Conservation (phyloP, 1,140 invertebrate genomes). For the Cecropterus lyciades region DNA sequence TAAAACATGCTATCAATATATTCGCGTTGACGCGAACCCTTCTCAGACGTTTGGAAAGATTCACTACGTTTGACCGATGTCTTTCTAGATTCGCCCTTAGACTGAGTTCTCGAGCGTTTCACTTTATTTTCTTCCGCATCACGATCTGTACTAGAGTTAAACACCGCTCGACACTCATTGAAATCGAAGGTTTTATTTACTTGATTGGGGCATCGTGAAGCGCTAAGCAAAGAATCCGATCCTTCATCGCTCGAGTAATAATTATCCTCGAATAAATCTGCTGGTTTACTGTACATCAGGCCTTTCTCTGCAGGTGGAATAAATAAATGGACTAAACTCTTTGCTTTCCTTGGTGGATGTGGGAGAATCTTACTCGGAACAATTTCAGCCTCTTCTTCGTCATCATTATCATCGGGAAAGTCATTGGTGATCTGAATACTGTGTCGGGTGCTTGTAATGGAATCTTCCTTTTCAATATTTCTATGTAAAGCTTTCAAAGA, state of each 20-base stretch:
- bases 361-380: conserved; percentile 87
- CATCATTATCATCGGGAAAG: conserved; percentile 60
- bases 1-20: conserved; percentile 81
- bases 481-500: conserved; percentile 63
- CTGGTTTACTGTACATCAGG: conserved; percentile 80
- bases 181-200: conserved; percentile 75
- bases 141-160: conserved; percentile 83
- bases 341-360: conserved; percentile 86
- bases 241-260: conserved; percentile 87
- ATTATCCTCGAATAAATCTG: conserved; percentile 88
- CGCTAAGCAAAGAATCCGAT: conserved; percentile 89
- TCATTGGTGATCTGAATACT: conserved; percentile 80
- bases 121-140: conserved; percentile 75
- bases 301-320: conserved; percentile 79
- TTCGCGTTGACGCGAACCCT: conserved; percentile 75
- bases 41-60: conserved; percentile 81
- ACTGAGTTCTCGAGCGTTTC: conserved; percentile 64
- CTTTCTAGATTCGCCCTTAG: conserved; percentile 68
- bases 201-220: conserved; percentile 84
- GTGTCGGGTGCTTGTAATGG: conserved; percentile 78
- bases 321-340: conserved; percentile 85
- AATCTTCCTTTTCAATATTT: conserved; percentile 78
- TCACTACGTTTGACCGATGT: conserved; percentile 80
- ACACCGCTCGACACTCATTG: conserved; percentile 81
- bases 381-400: conserved; percentile 84